Conservation (phyloP, 37 sponge, comb jelly and placozoan genomes). For the Bolinopsis microptera region DNA sequence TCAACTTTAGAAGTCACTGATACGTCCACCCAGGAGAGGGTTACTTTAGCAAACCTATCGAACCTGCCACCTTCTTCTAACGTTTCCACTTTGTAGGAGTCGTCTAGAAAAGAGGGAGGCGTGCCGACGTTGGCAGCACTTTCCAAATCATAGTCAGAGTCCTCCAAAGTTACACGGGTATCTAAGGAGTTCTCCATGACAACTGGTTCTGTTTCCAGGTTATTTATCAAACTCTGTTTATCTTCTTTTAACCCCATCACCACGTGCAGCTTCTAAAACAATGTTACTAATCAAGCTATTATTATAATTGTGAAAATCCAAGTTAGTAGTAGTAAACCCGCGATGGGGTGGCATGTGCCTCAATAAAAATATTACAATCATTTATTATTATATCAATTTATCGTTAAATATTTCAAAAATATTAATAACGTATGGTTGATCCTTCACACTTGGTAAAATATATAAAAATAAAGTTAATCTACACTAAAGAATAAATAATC, state of each 20-base stretch:
- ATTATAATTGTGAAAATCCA: too few species aligned
- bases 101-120: background rate
- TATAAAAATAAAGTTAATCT: too few species aligned
- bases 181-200: background rate
- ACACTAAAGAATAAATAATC: too few species aligned
- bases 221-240: background rate
- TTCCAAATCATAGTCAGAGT: background rate
- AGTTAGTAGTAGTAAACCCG: too few species aligned
- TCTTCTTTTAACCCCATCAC: background rate
- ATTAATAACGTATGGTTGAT: too few species aligned
- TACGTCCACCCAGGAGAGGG: constrained; percentile 54
- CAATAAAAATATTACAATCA: too few species aligned
- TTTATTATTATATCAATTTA: too few species aligned
- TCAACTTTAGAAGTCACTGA: constrained; percentile 1
- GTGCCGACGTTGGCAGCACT: background rate
- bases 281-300: background rate
- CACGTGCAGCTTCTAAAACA: background rate
- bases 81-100: background rate
- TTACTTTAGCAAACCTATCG: constrained; percentile 9
- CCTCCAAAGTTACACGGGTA: too few species aligned
- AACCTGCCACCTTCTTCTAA: constrained; percentile 39
- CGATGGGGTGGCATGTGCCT: too few species aligned
- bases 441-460: too few species aligned
- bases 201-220: background rate
- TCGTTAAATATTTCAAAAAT: too few species aligned